Conservation (phyloP, 1,140 invertebrate genomes). For the Dendrolimus kikuchii region DNA sequence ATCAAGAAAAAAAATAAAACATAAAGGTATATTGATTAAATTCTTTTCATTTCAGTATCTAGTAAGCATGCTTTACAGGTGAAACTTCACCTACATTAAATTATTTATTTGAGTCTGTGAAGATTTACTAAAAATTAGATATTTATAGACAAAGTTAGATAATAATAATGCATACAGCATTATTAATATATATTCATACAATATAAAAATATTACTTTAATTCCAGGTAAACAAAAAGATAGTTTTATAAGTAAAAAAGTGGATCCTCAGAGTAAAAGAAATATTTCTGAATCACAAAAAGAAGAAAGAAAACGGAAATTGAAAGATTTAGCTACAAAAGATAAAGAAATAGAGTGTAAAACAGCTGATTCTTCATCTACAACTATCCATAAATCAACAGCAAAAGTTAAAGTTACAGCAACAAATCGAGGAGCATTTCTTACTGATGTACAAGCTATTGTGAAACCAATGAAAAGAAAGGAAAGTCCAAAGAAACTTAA, state of each 20-base stretch:
- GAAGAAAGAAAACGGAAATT: conserved; percentile 57
- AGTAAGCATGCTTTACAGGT: too few relatives aligned
- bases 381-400: conserved; percentile 19
- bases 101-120: too few relatives aligned
- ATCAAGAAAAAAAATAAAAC: conserved; percentile 20
- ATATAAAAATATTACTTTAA: too few relatives aligned
- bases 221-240: conserved; percentile 3
- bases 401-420: conserved; percentile 43
- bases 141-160: too few relatives aligned
- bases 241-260: conserved; percentile 20
- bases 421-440: conserved; percentile 49
- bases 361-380: conserved; percentile 2
- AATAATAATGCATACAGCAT: too few relatives aligned
- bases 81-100: too few relatives aligned
- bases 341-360: conserved; percentile 27
- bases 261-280: conserved; percentile 25
- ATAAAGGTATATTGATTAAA: too few relatives aligned
- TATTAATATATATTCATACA: too few relatives aligned
- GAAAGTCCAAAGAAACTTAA: conserved; percentile 8
- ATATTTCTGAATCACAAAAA: conserved; percentile 41
- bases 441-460: conserved; percentile 22
- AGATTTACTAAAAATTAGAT: too few relatives aligned
- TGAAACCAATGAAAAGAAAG: conserved; percentile 28
- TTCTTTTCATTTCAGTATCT: too few relatives aligned
- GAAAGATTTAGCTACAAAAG: conserved; percentile 51